These are phyloP conservation scores for Smutsia temminckii DNA, from an alignment of 2,797 vertebrate genomes.

Conservation along the genomic window DNA sequence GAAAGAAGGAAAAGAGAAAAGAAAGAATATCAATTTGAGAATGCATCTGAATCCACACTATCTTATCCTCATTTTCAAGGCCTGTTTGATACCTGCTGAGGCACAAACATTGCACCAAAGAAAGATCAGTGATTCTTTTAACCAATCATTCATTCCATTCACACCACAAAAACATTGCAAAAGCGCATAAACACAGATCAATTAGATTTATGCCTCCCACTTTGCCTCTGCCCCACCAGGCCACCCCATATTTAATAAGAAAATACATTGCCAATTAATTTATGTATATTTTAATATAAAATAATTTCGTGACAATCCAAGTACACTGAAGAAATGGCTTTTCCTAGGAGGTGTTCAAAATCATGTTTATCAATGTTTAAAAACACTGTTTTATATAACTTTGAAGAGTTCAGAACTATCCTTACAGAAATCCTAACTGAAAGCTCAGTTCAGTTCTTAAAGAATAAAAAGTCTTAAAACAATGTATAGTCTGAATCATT, in stretches of 20 bases:
- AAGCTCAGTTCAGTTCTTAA: not conserved
- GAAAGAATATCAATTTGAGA: not conserved
- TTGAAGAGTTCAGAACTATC: not conserved
- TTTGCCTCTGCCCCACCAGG: not conserved
- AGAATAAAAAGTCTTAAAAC: not conserved
- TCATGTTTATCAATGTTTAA: not conserved
- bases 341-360: not conserved
- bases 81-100: rapidly evolving
- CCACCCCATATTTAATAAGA: not conserved
- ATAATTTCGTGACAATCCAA: not conserved
- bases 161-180: not conserved
- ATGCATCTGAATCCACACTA: not conserved
- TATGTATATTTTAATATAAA: not conserved
- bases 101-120: not conserved
- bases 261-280: not conserved
- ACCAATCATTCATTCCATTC: not conserved
- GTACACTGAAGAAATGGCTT: not conserved
- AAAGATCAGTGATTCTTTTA: not conserved
- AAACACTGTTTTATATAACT: not conserved
- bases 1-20: not conserved
- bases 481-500: not conserved
- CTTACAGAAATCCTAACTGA: not conserved
- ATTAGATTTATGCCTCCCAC: not conserved
- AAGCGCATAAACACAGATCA: not conserved
- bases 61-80: not conserved